Evolutionary conservation across 2,888 invertebrate species (phyloP), one percentile per base, ranked within the genome.

Genomic region (Fissipunctia ypsillon): DNA sequence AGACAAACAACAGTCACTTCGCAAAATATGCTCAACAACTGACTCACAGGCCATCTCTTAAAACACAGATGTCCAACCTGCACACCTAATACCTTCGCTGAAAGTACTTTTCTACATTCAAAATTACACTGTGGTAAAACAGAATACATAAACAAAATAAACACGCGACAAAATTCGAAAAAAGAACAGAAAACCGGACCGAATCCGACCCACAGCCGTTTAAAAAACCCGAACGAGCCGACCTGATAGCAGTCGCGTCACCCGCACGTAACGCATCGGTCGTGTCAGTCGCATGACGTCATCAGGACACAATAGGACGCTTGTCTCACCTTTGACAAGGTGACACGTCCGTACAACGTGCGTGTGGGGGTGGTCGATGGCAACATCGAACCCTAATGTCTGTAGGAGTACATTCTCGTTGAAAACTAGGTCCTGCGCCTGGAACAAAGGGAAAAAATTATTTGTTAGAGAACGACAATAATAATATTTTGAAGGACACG

Each of bases 321-420:
- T 85, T 90, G 93, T 91, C 95, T 96, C 96, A 99, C 99, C 99
- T 98, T 98, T 98, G 83, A 99, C 99, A 94, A 99, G 97, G 95
- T 99, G 98, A 96, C 99, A 99, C 92, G 99, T 99, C 92, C 98
- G 98, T 74, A 99, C 99, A 85, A 99, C 99, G 96, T 99, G 98
- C 50, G 99, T 99, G 94, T 99, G 99, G 3, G 99, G 99, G 96
- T 99, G 99, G 95, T 99, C 99, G 90, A 99, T 99, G 85, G 98
- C 99, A 79, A 99, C 98, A 96, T 99, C 99, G 96, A 99, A 99
- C 82, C 99, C 99, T 93, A 99, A 97, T 22, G 99, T 99, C 97
- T 99, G 99, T 81, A 99, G 97, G 77, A 99, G 97, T 78, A 99
- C 98, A 95, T 99, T 99, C 96, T 99, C 99, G 96, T 99, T 99